Evolutionary conservation across 2,113 vertebrate species (phyloP).

Genomic region (Otus sunia): DNA sequence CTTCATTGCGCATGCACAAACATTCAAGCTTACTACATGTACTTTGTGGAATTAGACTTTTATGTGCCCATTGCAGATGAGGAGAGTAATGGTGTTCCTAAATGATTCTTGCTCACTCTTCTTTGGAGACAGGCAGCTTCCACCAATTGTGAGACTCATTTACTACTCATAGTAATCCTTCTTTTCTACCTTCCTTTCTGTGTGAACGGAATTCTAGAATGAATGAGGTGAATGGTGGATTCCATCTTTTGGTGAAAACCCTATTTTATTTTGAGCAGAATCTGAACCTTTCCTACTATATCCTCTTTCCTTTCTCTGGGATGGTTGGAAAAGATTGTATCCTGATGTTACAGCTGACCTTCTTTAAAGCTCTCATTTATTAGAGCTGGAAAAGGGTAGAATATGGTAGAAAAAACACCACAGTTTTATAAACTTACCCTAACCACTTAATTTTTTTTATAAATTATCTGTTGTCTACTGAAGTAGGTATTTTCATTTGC

Average conservation of each 20-base stretch:
- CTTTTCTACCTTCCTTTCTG: neutral
- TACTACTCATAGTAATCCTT: neutral
- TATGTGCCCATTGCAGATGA: neutral
- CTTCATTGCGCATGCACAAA: rapidly evolving
- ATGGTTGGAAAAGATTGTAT: neutral
- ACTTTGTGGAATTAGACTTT: neutral
- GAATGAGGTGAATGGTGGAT: neutral
- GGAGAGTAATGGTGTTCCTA: neutral
- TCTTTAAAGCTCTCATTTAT: neutral
- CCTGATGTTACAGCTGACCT: neutral
- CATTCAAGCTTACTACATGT: rapidly evolving
- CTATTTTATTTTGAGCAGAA: neutral
- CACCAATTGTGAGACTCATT: neutral
- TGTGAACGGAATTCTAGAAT: neutral
- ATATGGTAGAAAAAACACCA: neutral
- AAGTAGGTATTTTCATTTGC: neutral
- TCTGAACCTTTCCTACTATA: neutral
- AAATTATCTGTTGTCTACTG: neutral
- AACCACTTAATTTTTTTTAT: neutral
- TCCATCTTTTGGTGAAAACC: neutral
- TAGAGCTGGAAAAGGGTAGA: neutral
- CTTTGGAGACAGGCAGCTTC: neutral
- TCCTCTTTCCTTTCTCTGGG: neutral
- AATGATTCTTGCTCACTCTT: neutral
- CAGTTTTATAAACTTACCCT: neutral